Evolutionary conservation across 2,113 vertebrate species (phyloP), one percentile per base, ranked within the genome.

Genomic region (Cnemophilus loriae): DNA sequence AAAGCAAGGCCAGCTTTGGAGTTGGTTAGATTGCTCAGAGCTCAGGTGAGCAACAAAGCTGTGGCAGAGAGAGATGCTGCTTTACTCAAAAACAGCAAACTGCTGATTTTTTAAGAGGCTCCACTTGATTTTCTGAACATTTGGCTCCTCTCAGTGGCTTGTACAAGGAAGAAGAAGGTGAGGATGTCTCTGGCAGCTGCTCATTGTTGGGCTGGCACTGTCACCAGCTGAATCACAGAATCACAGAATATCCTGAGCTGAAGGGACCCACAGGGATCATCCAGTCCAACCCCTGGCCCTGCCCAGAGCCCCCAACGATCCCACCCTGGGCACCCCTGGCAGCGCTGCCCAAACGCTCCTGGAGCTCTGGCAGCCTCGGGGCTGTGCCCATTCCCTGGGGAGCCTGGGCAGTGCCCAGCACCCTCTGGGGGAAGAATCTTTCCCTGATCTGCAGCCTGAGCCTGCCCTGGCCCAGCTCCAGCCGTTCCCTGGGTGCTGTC

Each of bases 241-340:
- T 22, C n/a, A 27, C 18, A 63, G 30, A 71, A 71, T 1, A 16
- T 16, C 68, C 37, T 75, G 33, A 17, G 13, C 3, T 75, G 33
- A 37, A 12, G 13, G 13, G 19, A 59, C 7, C 13, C 37, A 0
- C 30, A 3, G 3, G 46, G 44, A 44, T 44, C 6, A 50, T 3
- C 7, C 2, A 50, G 3, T 0, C 1, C 47, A 19, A 0, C 13
- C 1, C 64, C 42, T 0, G 5, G 0, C 49, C 59, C 59, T 73
- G 50, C 67, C 4, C 59, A 73, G 50, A 49, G 13, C 12, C 60
- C 59, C 59, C 76, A 80, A 0, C 55, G 78, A 0, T 0, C 42
- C 42, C 33, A 21, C 3, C 35, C 42, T 33, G 35, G 1, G 2
- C 50, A 47, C 4, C 57, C 81, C 81, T 68, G 78, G 32, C 65